Evolutionary conservation across 1,140 invertebrate species (phyloP), one percentile per base, ranked within the genome.

Genomic region (Drosophila azteca): DNA sequence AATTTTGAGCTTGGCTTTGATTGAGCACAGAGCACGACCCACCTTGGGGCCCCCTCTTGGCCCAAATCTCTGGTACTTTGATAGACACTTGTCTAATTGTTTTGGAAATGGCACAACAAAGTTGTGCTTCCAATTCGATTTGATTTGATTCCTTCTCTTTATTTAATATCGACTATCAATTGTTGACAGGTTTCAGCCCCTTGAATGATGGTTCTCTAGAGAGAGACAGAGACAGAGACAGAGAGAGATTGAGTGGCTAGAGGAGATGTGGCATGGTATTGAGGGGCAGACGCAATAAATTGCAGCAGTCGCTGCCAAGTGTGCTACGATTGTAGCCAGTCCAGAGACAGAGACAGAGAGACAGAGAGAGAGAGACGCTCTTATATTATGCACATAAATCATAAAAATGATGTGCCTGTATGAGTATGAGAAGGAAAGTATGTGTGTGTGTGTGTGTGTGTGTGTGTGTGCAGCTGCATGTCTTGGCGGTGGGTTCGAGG

Each of bases 121-220:
- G 73, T 73, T 59, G 53, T 58, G 44, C 53, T 64, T 54, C 39
- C 26, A 26, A 24, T 24, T 8, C 24, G 58, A 58, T 59, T 78
- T 46, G 48, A 67, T 70, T 67, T 58, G 13, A 31, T 35, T 24
- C 20, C 5, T n/a, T 22, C 15, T 20, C 62, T 43, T 46, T 45
- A 39, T 73, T 76, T 82, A 77, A 69, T 74, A 77, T 71, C 60
- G 72, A 71, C 67, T 63, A 73, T 77, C 69, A 77, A 81, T 81
- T 81, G 78, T 54, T 74, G 78, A 68, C 68, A 77, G 50, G 50
- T 57, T 61, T 49, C 43, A 61, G 52, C 17, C 5, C 51, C 22
- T 29, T 44, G 39, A 31, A 6, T 51, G n/a, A 44, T 44, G 24
- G 24, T 26, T 26, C 24, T 26, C 24, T 26, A 26, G 5, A 24